phyloP scores from a whole-genome alignment of 35 echinoderm and acorn worm species.

The Eucidaris tribuloides region DNA sequence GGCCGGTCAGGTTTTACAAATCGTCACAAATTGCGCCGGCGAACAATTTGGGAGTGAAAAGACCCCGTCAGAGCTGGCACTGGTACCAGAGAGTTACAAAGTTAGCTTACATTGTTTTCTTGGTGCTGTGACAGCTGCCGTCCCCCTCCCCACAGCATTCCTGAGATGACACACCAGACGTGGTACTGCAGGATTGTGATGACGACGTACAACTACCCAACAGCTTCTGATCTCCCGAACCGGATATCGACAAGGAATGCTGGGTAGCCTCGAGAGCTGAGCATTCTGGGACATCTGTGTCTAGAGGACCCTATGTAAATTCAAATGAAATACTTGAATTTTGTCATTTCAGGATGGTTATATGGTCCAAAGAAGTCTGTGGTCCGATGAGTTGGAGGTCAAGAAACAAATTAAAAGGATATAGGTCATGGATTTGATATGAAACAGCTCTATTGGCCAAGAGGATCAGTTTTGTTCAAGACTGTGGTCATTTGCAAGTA shows the following conservation, averaged over 20 bases:
- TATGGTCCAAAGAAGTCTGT: not conserved
- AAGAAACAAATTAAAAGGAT: no score
- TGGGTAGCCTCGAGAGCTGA: slow-evolving; percentile 28
- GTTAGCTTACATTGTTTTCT: not conserved
- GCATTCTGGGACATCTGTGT: slow-evolving; percentile 18
- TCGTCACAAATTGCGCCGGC: no score
- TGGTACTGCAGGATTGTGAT: not conserved
- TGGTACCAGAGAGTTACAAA: no score
- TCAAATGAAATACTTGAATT: not conserved
- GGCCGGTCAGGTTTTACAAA: no score
- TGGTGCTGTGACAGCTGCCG: slow-evolving; percentile 55
- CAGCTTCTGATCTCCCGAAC: no score
- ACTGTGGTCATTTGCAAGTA: no score
- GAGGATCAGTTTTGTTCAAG: no score
- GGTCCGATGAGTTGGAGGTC: not conserved
- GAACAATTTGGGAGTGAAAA: no score
- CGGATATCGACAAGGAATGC: slow-evolving; percentile 33
- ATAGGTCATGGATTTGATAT: no score
- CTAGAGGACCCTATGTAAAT: slow-evolving; percentile 8
- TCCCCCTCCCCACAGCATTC: slow-evolving; percentile 71
- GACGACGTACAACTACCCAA: no score
- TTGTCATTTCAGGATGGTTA: not conserved
- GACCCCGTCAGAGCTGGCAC: no score
- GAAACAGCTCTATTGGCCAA: no score
- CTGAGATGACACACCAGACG: not conserved